These are phyloP conservation scores for Orius insidiosus DNA, from an alignment of 1,140 invertebrate species.

Conservation along the genomic window DNA sequence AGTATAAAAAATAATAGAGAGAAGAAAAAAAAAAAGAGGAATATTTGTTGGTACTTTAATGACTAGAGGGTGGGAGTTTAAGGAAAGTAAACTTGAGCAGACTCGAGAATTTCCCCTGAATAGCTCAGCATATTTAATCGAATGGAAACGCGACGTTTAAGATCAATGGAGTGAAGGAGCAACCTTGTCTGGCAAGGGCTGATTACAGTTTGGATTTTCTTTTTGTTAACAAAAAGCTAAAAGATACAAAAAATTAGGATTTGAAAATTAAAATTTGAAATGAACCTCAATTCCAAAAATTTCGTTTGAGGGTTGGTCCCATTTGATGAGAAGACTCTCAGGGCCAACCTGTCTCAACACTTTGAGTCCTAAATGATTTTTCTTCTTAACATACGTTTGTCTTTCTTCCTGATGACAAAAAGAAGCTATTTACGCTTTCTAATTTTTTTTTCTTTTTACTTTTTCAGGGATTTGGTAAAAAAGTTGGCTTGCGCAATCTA, in stretches of 20 bases:
- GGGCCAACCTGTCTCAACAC: slow-evolving; percentile 18
- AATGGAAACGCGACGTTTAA: slow-evolving; percentile 10
- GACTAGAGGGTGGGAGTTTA: too few relatives aligned
- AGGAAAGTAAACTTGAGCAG: background rate
- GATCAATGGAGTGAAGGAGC: slow-evolving; percentile 16
- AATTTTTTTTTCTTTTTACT: background rate
- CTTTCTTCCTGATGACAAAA: slow-evolving; percentile 10
- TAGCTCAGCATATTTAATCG: slow-evolving; percentile 13
- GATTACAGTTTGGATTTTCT: slow-evolving; percentile 11
- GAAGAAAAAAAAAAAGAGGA: slow-evolving; percentile 7
- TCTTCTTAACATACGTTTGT: slow-evolving; percentile 5
- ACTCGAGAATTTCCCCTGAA: slow-evolving; percentile 7
- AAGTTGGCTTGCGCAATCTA: background rate
- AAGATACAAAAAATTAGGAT: background rate
- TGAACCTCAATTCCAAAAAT: background rate
- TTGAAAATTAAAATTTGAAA: background rate
- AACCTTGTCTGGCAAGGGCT: slow-evolving; percentile 11
- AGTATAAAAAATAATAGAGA: too few relatives aligned
- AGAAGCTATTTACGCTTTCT: background rate
- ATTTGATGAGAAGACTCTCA: slow-evolving; percentile 17
- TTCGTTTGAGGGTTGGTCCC: slow-evolving; percentile 11
- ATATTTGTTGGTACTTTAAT: too few relatives aligned
- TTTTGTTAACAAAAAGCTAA: slow-evolving; percentile 15
- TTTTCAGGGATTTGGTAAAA: background rate
- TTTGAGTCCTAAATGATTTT: slow-evolving; percentile 17